Base-by-base conservation (phyloP, 2,888 invertebrate species). In the Mamestra brassicae region DNA sequence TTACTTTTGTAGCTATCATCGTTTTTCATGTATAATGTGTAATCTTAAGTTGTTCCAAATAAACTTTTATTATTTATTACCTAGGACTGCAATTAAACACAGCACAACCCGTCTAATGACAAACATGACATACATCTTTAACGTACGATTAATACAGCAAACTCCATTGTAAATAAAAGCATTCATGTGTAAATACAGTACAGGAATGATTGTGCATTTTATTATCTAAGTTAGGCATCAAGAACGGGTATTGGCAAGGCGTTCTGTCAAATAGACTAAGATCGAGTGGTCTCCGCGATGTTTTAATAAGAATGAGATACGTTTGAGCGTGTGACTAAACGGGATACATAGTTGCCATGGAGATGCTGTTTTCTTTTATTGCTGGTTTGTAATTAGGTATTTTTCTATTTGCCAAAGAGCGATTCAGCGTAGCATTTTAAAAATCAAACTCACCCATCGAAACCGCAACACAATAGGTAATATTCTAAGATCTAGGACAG, bases 231-330 rank as follows among this genome's bases (percentile, higher is more conserved):
- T 60, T 83, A 71, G 60, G 62, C 67, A 80, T 81, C 83, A 11
- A 71, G 45, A 80, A 83, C 83, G 10, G 55, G 81, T 83, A 83
- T 78, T 75, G 78, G 81, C 81, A 65, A 63, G 81, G 75, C 71
- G 66, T 74, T 64, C 75, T 89, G 92, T 92, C 92, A 90, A 68
- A 84, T 80, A 80, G 89, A 91, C 78, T 89, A 91, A 90, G 90
- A 91, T 91, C 73, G 90, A 91, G 90, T 83, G 80, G 84, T 55
- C 67, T 34, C 71, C 70, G 38, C 62, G 76, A 71, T 65, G 71
- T 73, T 85, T 83, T 85, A 87, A 84, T 88, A 86, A 86, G 85
- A 87, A 85, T 83, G 81, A 78, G 79, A 83, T 74, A 67, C 74
- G 81, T 85, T 81, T 72, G 81, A 88, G 79, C 81, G 70, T 76